These are phyloP conservation scores for Lingula anatina DNA, from an alignment of 2,888 invertebrate species.

Conservation along the genomic window DNA sequence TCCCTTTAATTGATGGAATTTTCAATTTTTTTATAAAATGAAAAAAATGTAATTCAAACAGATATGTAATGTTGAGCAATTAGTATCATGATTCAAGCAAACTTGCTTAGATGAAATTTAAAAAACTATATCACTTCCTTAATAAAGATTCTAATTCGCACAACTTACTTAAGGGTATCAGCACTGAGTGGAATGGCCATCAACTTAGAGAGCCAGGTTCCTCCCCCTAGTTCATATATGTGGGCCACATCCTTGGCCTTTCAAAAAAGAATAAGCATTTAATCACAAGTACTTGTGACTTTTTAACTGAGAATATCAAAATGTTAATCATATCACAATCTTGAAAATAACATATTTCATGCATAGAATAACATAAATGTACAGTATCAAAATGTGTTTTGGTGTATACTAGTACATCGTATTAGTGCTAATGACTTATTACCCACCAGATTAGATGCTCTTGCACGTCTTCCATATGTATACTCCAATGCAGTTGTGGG, in stretches of 20 bases:
- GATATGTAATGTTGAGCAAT: too few species aligned
- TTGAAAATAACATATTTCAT: background rate
- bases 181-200: conserved; percentile 55
- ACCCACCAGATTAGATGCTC: conserved; percentile 52
- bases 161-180: conserved; percentile 49
- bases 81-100: too few species aligned
- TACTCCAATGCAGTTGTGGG: conserved; percentile 83
- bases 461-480: conserved; percentile 66
- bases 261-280: conserved; percentile 11
- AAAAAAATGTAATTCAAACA: too few species aligned
- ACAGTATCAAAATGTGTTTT: background rate
- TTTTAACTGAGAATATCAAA: too few species aligned
- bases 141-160: too few species aligned
- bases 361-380: background rate
- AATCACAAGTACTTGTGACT: background rate
- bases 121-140: too few species aligned
- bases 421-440: background rate
- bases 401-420: background rate
- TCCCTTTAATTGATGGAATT: too few species aligned
- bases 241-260: conserved; percentile 68
- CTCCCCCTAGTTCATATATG: conserved; percentile 77
- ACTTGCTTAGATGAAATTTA: too few species aligned
- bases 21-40: too few species aligned
- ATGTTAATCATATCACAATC: too few species aligned
- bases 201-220: conserved; percentile 57